Percentiles rank a stretch among this genome's conserved stretches.
These are phyloP conservation scores for Galerucella calmariensis DNA, from an alignment of 2,888 invertebrate genomes.

Conservation along the genomic window DNA sequence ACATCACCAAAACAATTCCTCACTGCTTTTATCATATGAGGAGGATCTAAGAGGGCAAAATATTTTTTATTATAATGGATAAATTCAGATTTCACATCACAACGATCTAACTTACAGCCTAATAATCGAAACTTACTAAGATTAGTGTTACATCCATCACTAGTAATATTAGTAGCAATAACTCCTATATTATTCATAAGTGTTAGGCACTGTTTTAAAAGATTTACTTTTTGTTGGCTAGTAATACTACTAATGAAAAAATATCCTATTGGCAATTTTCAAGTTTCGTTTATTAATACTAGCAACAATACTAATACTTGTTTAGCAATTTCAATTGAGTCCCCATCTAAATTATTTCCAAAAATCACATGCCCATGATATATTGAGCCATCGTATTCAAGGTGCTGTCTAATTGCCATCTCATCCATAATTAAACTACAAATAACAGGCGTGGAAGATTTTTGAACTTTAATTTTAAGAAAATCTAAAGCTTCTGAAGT, in stretches of 20 bases:
- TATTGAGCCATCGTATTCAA: conserved; percentile 10
- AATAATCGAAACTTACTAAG: too few relatives aligned
- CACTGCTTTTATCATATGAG: not conserved
- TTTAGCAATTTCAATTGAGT: conserved; percentile 7
- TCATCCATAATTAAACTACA: conserved; percentile 7
- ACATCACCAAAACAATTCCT: conserved; percentile 1
- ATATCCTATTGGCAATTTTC: conserved; percentile 7
- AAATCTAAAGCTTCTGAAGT: conserved; percentile 12
- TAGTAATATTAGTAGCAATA: not conserved
- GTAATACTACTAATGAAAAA: conserved; percentile 7
- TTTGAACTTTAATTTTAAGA: conserved; percentile 13
- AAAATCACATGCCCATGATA: not conserved
- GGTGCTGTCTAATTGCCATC: not conserved
- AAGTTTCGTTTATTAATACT: not conserved
- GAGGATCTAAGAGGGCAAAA: not conserved
- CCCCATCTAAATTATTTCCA: conserved; percentile 14
- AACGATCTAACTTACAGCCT: too few relatives aligned
- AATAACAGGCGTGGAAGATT: not conserved
- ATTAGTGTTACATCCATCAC: too few relatives aligned
- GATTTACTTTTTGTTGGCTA: not conserved
- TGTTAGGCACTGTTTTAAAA: not conserved
- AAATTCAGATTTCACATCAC: too few relatives aligned
- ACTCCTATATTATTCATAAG: conserved; percentile 4
- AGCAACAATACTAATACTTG: conserved; percentile 3
- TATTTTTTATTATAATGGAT: too few relatives aligned